These are phyloP conservation scores for Larimichthys polyactis DNA, from an alignment of 2,113 vertebrate genomes.

Conservation along the genomic window DNA sequence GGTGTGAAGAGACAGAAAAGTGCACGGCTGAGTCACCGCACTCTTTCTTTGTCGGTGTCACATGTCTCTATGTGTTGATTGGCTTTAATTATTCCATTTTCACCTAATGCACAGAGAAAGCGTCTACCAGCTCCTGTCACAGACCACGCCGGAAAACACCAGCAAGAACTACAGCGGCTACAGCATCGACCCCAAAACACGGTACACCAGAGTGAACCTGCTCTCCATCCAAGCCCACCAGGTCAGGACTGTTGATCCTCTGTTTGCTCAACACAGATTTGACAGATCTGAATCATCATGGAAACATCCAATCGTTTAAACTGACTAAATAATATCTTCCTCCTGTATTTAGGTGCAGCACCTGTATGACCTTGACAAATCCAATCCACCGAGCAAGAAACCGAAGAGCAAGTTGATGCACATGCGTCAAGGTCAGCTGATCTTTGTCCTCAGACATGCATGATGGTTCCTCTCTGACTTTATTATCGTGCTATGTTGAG, in stretches of 20 bases:
- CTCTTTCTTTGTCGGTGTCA: background rate
- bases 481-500: background rate
- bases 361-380: constrained; percentile 83
- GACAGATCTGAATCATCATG: background rate
- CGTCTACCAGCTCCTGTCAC: constrained; percentile 92
- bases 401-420: constrained; percentile 42
- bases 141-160: constrained; percentile 94
- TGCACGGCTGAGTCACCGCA: background rate
- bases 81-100: background rate
- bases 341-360: constrained; percentile 78
- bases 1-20: too few relatives aligned
- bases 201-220: constrained; percentile 92
- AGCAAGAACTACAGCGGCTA: constrained; percentile 89
- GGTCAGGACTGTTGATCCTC: constrained; percentile 78
- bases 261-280: constrained; percentile 31
- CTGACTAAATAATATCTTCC: background rate
- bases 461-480: background rate
- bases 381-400: constrained; percentile 61
- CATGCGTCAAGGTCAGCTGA: constrained; percentile 67
- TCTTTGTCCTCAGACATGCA: background rate
- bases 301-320: too few relatives aligned
- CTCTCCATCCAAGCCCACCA: constrained; percentile 86
- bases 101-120: constrained; percentile 86
- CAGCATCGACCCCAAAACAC: constrained; percentile 91
- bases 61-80: background rate